Base-by-base conservation (phyloP, 2,113 vertebrate species). In the Nycticorax nycticorax region DNA sequence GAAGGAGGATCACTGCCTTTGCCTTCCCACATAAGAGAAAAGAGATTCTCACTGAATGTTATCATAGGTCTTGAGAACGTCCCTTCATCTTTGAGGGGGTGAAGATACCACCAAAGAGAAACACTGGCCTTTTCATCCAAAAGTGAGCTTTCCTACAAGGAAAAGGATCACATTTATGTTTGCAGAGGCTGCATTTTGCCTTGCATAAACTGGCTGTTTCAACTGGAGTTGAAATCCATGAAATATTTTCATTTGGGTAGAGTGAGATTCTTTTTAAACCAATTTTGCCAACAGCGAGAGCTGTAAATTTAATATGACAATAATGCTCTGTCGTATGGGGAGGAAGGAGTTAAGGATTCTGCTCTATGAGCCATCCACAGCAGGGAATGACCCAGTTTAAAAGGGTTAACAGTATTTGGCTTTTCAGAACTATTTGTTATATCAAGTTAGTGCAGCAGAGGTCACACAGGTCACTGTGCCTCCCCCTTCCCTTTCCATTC, bases 331-430 rank as follows among this genome's bases (percentile, higher is more conserved):
- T 47, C 52, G 30, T 15, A 3, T n/a, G 77, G 96, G 39, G 27
- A 96, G 72, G 96, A 95, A 97, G 59, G 96, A 96, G 95, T 97
- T 97, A 97, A 97, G 57, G 48, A 79, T 73, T 82, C 18, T 77
- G 68, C 89, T 95, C 78, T 27, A 0, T 74, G 75, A 96, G 93
- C 92, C 79, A 45, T 96, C 96, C 37, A 19, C 86, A 79, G 95
- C 93, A 80, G 90, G 94, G 96, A 89, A 84, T 98, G 97, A 98
- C 97, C 98, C 92, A 94, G 94, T 96, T 97, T 87, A 96, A 97
- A 98, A 97, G 98, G 98, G 98, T 98, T 98, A 98, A 98, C 97
- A 96, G 96, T 96, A 97, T 97, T 97, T 97, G 97, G 95, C 95
- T 97, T 97, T 96, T 97, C 92, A 93, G 96, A 97, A 97, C 98